phyloP scores from a whole-genome alignment of 2,888 invertebrate species.

The Mimas tiliae region DNA sequence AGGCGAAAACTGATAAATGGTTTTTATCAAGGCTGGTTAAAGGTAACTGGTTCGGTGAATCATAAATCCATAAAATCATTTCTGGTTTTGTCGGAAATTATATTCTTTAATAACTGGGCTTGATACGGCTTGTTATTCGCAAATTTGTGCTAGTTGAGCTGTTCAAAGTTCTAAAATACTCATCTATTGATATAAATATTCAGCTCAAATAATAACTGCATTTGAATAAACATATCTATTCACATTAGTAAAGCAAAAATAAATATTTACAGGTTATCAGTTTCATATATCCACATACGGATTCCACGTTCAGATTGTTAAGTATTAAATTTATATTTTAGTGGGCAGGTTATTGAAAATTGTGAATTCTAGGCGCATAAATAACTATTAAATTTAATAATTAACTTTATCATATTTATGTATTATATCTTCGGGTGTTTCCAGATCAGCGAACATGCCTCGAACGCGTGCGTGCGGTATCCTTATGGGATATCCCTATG shows the following conservation, averaged over 20 bases:
- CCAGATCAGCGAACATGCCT: too few relatives aligned
- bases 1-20: conserved; percentile 25
- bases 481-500: too few relatives aligned
- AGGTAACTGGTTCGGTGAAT: conserved; percentile 42
- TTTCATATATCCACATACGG: not conserved
- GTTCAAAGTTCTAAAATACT: not conserved
- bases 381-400: not conserved
- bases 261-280: not conserved
- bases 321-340: not conserved
- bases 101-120: conserved; percentile 13
- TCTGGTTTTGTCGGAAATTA: conserved; percentile 28
- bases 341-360: too few relatives aligned
- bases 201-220: not conserved
- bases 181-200: conserved; percentile 3
- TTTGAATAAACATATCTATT: not conserved
- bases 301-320: not conserved
- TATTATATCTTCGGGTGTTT: too few relatives aligned
- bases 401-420: too few relatives aligned
- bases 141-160: conserved; percentile 4
- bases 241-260: not conserved
- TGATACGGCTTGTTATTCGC: not conserved
- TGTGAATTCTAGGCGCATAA: not conserved
- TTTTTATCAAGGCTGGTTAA: conserved; percentile 40
- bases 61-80: conserved; percentile 36
- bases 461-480: too few relatives aligned